Evolutionary conservation across 2,113 vertebrate species (phyloP).

Genomic region (Emydura subglobosa): DNA sequence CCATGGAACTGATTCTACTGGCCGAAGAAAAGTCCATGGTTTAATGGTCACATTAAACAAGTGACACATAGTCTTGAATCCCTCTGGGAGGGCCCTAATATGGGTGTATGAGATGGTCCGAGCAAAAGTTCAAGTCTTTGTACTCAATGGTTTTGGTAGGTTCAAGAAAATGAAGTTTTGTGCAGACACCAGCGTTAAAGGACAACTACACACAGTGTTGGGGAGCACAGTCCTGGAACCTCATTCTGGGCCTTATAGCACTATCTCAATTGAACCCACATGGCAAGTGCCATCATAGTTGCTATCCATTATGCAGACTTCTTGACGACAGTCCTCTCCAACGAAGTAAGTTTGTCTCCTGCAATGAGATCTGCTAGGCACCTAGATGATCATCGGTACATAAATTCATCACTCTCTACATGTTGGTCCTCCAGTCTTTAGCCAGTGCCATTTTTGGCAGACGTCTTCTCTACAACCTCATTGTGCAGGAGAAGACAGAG

Average conservation of each 20-base stretch:
- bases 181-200: background rate
- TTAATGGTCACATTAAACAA: conserved; percentile 4
- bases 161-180: background rate
- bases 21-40: background rate
- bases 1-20: background rate
- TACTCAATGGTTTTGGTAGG: background rate
- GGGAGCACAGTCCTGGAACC: background rate
- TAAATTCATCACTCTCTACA: background rate
- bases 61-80: background rate
- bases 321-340: fast-evolving
- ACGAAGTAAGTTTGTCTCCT: background rate
- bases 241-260: background rate
- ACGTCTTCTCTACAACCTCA: background rate
- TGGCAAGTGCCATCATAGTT: background rate
- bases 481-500: background rate
- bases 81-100: background rate
- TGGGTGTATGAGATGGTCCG: background rate
- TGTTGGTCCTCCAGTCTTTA: background rate
- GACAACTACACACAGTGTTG: background rate
- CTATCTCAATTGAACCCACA: background rate
- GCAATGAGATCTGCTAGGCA: background rate
- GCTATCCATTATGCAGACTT: background rate
- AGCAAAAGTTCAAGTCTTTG: background rate
- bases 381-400: background rate
- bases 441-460: background rate